Evolutionary conservation across 2,797 vertebrate species (phyloP).

Genomic region (Valencia hispanica): DNA sequence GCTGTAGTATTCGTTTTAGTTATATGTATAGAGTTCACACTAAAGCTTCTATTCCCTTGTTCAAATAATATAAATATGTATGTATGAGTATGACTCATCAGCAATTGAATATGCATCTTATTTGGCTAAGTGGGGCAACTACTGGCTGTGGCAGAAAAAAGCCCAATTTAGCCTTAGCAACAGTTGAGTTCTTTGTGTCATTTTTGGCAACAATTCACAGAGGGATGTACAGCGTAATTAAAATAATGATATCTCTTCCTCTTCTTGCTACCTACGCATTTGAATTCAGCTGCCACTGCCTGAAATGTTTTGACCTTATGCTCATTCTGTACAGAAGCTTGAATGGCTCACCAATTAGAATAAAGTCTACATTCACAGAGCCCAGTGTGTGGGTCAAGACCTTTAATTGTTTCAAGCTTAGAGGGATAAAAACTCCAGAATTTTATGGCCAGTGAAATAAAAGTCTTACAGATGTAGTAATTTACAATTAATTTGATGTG

Average conservation of each 20-base stretch:
- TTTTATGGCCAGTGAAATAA: slow-evolving; percentile 49
- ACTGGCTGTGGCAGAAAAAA: neutral
- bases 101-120: neutral
- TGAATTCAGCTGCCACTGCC: slow-evolving; percentile 1
- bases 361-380: slow-evolving; percentile 63
- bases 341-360: slow-evolving; percentile 67
- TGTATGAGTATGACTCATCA: too few relatives aligned
- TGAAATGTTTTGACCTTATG: slow-evolving; percentile 71
- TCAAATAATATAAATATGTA: too few relatives aligned
- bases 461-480: slow-evolving; percentile 43
- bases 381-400: slow-evolving; percentile 52
- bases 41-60: too few relatives aligned
- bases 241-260: neutral
- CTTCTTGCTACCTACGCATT: neutral
- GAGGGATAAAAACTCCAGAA: slow-evolving; percentile 40
- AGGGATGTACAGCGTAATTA: slow-evolving; percentile 27
- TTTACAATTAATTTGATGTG: slow-evolving; percentile 33
- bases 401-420: slow-evolving; percentile 63
- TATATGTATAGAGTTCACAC: too few relatives aligned
- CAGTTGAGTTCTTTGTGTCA: neutral
- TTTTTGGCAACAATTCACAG: slow-evolving; percentile 14
- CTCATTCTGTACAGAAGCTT: slow-evolving; percentile 50
- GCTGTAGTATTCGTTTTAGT: too few relatives aligned
- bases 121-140: neutral
- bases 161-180: slow-evolving; percentile 2